Evolutionary conservation across 2,113 vertebrate genomes (phyloP).

Genomic region (Xenopus laevis): DNA sequence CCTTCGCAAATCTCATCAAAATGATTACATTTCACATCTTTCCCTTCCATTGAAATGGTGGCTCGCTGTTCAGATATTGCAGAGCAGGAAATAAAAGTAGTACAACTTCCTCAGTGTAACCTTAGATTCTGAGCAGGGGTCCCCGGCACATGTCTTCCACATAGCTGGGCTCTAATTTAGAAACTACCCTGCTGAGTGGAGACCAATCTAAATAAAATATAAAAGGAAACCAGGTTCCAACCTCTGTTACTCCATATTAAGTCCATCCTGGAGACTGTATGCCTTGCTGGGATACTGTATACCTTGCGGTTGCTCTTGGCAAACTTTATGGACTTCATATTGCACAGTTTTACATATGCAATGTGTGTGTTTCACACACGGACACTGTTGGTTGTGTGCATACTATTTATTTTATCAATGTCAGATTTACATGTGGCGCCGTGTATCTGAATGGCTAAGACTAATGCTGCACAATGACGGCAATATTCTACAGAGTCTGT

Average conservation of each 20-base stretch:
- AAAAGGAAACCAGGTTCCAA: constrained; percentile 39
- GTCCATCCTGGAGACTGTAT: constrained; percentile 29
- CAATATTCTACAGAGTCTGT: neutral
- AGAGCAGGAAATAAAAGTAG: constrained; percentile 29
- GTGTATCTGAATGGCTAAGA: constrained; percentile 13
- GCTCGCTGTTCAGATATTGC: constrained; percentile 33
- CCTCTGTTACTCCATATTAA: constrained; percentile 25
- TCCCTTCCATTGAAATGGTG: constrained; percentile 26
- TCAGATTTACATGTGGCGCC: constrained; percentile 23
- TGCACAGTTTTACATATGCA: constrained; percentile 40
- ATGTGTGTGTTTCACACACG: constrained; percentile 27
- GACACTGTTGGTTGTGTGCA: constrained; percentile 26
- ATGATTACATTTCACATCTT: constrained; percentile 41
- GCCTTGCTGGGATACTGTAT: constrained; percentile 39
- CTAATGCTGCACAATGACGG: neutral
- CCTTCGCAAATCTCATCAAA: constrained; percentile 24
- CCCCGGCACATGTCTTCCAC: constrained; percentile 26
- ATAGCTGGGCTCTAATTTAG: constrained; percentile 34
- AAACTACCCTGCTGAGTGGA: constrained; percentile 35
- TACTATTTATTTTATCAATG: constrained; percentile 33
- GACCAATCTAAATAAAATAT: constrained; percentile 36
- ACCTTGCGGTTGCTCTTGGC: constrained; percentile 42
- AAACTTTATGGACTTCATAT: constrained; percentile 6
- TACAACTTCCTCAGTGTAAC: constrained; percentile 38
- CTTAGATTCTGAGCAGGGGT: constrained; percentile 34